Evolutionary conservation across 1,140 invertebrate genomes (phyloP).

Genomic region (Centruroides sculpturatus): DNA sequence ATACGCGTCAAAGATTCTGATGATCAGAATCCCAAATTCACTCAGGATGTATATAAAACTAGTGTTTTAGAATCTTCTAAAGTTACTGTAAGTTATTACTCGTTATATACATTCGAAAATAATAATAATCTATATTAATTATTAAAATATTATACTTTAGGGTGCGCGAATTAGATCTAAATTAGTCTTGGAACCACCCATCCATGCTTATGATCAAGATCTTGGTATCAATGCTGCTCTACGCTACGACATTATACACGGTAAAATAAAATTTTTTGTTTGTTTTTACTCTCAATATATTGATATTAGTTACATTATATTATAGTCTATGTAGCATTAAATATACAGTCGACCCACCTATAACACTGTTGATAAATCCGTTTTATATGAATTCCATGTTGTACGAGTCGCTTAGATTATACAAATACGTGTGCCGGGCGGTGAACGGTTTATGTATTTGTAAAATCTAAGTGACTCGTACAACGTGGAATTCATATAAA

Average conservation of each 20-base stretch:
- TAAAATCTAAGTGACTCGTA: too few species aligned
- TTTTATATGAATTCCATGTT: too few species aligned
- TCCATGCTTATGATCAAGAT: constrained; percentile 43
- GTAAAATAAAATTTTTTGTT: constrained; percentile 14
- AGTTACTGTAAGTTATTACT: constrained; percentile 19
- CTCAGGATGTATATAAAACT: constrained; percentile 56
- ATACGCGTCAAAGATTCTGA: constrained; percentile 66
- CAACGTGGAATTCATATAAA: too few species aligned
- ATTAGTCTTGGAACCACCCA: constrained; percentile 48
- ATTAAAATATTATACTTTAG: constrained; percentile 26
- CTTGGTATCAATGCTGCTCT: constrained; percentile 24
- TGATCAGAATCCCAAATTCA: constrained; percentile 75
- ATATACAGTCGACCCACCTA: too few species aligned
- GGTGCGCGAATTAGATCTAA: constrained; percentile 47
- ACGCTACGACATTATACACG: constrained; percentile 22
- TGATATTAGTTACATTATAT: too few species aligned
- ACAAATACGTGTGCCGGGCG: too few species aligned
- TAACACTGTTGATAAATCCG: too few species aligned
- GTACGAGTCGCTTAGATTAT: too few species aligned
- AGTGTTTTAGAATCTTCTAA: constrained; percentile 49
- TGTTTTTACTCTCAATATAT: neutral
- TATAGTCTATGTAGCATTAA: too few species aligned
- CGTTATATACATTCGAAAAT: too few species aligned
- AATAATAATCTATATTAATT: too few species aligned
- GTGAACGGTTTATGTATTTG: too few species aligned